Percentiles rank a stretch among this genome's conserved stretches.
Conservation (phyloP, 2,888 invertebrate species). For the Dorcus parallelipipedus region DNA sequence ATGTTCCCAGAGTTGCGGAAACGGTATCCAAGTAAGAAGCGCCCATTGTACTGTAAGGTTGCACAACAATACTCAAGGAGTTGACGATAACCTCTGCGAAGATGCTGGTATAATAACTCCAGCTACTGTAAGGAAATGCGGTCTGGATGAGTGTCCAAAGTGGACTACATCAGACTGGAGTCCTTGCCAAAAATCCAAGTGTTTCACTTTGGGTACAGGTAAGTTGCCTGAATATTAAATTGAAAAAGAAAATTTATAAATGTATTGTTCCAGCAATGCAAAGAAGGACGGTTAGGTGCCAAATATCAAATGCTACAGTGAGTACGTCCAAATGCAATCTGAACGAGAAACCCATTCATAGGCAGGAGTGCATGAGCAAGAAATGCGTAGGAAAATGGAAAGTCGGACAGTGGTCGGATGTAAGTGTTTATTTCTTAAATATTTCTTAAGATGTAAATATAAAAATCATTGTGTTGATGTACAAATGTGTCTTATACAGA, state of each 20-base stretch:
- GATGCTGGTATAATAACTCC: constrained; percentile 67
- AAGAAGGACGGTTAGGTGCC: constrained; percentile 64
- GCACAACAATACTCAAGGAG: constrained; percentile 56
- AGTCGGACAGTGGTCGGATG: constrained; percentile 90
- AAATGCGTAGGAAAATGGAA: constrained; percentile 90
- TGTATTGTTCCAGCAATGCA: constrained; percentile 60
- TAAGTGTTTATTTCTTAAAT: constrained; percentile 44
- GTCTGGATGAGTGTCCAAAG: constrained; percentile 65
- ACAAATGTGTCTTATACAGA: no score
- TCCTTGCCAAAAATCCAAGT: constrained; percentile 67
- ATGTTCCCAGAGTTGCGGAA: constrained; percentile 80
- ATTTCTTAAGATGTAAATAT: no score
- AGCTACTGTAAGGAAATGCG: constrained; percentile 62
- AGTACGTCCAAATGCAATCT: constrained; percentile 64
- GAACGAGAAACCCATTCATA: constrained; percentile 68
- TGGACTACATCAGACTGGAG: constrained; percentile 73
- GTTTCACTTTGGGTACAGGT: constrained; percentile 72
- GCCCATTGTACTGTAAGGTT: constrained; percentile 68
- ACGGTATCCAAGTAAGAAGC: constrained; percentile 68
- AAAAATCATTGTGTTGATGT: no score
- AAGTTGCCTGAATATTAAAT: constrained; percentile 13
- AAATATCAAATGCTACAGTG: constrained; percentile 44
- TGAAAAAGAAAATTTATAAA: neutral
- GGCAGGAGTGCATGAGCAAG: constrained; percentile 76
- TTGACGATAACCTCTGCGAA: constrained; percentile 65